Conservation (phyloP, 2,113 vertebrate genomes). For the Aegithalos caudatus region DNA sequence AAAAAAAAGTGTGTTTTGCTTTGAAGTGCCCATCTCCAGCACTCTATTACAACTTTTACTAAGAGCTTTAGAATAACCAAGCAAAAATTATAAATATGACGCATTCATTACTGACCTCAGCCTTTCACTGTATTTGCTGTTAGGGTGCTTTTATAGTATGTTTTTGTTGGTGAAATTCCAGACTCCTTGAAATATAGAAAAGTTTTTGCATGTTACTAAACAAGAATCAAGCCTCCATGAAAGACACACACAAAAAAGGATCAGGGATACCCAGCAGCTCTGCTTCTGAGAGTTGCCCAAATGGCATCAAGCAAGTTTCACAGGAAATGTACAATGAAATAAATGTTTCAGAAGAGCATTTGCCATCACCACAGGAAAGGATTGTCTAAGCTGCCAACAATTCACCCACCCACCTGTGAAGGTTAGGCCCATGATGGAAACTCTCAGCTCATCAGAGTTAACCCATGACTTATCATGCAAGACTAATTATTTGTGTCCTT, state of each 20-base stretch:
- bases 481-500: not conserved
- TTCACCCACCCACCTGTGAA: not conserved
- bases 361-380: not conserved
- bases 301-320: not conserved
- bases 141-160: not conserved
- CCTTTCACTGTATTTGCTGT: not conserved
- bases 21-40: not conserved
- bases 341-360: not conserved
- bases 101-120: not conserved
- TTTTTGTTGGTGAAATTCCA: not conserved
- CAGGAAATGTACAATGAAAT: not conserved
- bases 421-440: not conserved
- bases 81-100: not conserved
- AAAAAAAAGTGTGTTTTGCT: not conserved
- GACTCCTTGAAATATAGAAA: not conserved
- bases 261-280: not conserved
- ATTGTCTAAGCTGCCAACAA: not conserved
- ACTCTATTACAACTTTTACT: not conserved
- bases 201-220: not conserved
- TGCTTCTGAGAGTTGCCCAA: not conserved
- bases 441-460: not conserved
- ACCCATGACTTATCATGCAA: not conserved
- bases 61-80: not conserved
- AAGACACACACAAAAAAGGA: not conserved
- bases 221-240: not conserved